Conservation (phyloP, 2,888 invertebrate species). For the Cantharis rustica region DNA sequence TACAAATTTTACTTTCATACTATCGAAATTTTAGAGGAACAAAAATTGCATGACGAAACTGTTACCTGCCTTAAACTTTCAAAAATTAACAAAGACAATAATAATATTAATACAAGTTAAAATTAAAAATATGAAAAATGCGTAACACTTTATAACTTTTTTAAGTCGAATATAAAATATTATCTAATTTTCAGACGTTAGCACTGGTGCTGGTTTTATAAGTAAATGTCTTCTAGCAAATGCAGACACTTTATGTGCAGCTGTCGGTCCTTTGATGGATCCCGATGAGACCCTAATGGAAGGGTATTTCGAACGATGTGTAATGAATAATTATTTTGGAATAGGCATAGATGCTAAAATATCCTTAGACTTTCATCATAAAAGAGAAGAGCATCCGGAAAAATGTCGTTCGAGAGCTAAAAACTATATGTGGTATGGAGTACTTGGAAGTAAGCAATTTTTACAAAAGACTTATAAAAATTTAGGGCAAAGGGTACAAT, state of each 20-base stretch:
- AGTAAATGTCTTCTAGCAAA: conserved; percentile 95
- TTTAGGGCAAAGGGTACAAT: conserved; percentile 90
- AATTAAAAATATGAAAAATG: neutral
- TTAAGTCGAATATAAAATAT: neutral
- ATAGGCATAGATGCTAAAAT: conserved; percentile 99
- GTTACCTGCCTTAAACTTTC: neutral
- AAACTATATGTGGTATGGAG: conserved; percentile 96
- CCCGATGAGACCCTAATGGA: conserved; percentile 86
- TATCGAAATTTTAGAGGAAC: no score
- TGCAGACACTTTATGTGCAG: conserved; percentile 94
- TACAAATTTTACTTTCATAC: neutral
- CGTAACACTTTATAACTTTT: neutral
- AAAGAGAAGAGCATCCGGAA: conserved; percentile 95
- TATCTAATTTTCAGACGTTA: conserved; percentile 61
- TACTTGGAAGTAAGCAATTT: conserved; percentile 78
- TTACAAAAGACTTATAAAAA: conserved; percentile 93
- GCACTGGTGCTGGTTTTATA: conserved; percentile 82
- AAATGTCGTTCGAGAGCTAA: conserved; percentile 93
- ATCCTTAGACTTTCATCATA: conserved; percentile 94
- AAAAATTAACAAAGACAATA: neutral
- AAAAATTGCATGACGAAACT: neutral
- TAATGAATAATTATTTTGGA: conserved; percentile 99
- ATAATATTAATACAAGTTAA: neutral
- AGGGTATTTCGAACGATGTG: conserved; percentile 90
- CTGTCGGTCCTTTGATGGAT: conserved; percentile 94